Percentiles rank a stretch among this genome's conserved stretches.
These are phyloP conservation scores for Trogon surrucura DNA, from an alignment of 2,113 vertebrate species.

Conservation along the genomic window DNA sequence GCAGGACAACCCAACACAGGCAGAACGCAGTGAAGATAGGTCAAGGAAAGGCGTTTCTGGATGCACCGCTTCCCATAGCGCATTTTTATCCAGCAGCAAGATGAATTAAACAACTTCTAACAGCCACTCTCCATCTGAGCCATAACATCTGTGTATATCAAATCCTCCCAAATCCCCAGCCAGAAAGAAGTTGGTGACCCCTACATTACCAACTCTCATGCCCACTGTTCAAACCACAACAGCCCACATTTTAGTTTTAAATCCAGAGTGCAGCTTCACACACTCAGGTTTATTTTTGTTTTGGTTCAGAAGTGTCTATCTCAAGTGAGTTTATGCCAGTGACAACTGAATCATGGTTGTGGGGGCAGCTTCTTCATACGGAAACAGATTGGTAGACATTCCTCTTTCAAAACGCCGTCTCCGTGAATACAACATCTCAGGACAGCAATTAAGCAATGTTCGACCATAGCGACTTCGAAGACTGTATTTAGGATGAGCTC, in stretches of 20 bases:
- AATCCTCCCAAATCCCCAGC: neutral
- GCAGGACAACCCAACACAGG: neutral
- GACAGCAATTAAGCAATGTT: neutral
- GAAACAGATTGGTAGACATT: neutral
- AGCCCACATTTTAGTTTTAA: neutral
- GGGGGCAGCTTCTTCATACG: neutral
- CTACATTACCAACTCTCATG: neutral
- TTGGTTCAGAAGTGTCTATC: neutral
- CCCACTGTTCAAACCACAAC: neutral
- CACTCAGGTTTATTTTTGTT: neutral
- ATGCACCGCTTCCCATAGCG: neutral
- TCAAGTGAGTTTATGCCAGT: neutral
- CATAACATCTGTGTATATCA: fast-evolving
- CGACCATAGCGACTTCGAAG: neutral
- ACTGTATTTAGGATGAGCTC: neutral
- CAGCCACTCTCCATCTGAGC: neutral
- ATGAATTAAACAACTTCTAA: fast-evolving
- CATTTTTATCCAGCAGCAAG: neutral
- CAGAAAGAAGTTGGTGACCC: neutral
- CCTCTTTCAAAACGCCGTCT: neutral
- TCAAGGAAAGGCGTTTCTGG: neutral
- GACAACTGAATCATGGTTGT: neutral
- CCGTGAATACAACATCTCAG: neutral
- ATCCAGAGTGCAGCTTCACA: neutral
- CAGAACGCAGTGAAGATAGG: neutral